Base-by-base conservation (phyloP, 92 coral and sea anemone genomes). In the Desmophyllum pertusum region DNA sequence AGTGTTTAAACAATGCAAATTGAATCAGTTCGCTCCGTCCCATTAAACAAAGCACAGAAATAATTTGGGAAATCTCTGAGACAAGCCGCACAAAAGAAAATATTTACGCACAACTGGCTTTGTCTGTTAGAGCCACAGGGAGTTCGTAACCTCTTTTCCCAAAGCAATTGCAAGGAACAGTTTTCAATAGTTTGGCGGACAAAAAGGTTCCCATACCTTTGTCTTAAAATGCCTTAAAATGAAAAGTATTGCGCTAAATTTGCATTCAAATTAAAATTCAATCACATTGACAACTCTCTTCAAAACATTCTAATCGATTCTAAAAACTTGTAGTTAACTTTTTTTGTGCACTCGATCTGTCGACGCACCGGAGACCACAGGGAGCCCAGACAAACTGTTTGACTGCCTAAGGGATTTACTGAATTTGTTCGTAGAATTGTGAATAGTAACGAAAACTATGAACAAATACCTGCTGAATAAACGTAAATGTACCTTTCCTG, bases 1-100 rank as follows among this genome's bases (percentile, higher is more conserved):
- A 37, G 71, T 66, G n/a, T 67, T 38, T 67, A 19, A 67, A 73
- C 27, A n/a, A n/a, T n/a, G n/a, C n/a, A 73, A 42, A 42, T 46
- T 73, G n/a, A 3, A 45, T 27, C 52, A 5, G 35, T 42, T 41
- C 3, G 21, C 19, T 67, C 29, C 14, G 3, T 27, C 59, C 1
- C 77, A 19, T 68, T 68, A 10, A 76, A 76, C 23, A 76, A 37
- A 40, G 31, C 31, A 39, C 31, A 36, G 42, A 42, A 76, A 31
- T 33, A 74, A 75, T 21, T n/a, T 76, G 68, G 66, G 66, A 76
- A 76, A 76, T 76, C 80, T 25, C 80, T 52, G 9, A 7, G 81
- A 51, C 10, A 42, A 11, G 42, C 48, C 17, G 9, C 19, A 51
- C 46, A 72, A 72, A 72, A 29, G 77, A 42, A 25, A 25, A 9